Base-by-base conservation (phyloP, 1,140 invertebrate species). In the Diplogasteroides magnus region DNA sequence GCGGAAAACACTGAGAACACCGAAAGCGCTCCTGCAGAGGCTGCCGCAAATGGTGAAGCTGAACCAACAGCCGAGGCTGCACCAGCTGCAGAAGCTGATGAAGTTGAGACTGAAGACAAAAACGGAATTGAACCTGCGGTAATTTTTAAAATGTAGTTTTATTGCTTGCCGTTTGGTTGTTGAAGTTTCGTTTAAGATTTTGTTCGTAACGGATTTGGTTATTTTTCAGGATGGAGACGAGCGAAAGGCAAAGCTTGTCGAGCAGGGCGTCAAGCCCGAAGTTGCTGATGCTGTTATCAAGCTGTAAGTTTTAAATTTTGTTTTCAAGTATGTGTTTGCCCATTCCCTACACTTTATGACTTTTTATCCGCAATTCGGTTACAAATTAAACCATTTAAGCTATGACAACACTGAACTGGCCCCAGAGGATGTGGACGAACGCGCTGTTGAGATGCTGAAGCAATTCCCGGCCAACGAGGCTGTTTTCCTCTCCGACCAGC, bases 401-500 rank as follows among this genome's bases (percentile, higher is more conserved):
- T 69, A 71, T 57, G 59, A 69, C 1, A 67, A 37, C 25, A 62
- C 71, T 15, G 31, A 56, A 1, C 37, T 83, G 1, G 60, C 66
- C 48, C 55, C 64, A 2, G 79, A 83, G 13, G 80, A 82, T 62
- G 70, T 82, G 59, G 80, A 82, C 64, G 80, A 82, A 15, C 69
- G 80, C 26, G 77, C 79, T 11, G 64, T 81, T 48, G 80, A 82
- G 28, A 73, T 79, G 60, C 66, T 82, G 1, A 78, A 75, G 57
- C 73, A 79, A 2, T 78, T 82, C 37, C 68, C 57, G 14, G 19
- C 63, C 1, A 77, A 78, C 1, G 77, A 81, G 68, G 79, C 67
- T 13, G 74, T 75, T 29, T 82, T 68, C 69, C 75, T 82, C 37
- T 59, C 83, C 56, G 74, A 76, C 25, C 69, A 81, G 67, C 63